Conservation (phyloP, 2,797 vertebrate species). For the Pantherophis vulpinus region DNA sequence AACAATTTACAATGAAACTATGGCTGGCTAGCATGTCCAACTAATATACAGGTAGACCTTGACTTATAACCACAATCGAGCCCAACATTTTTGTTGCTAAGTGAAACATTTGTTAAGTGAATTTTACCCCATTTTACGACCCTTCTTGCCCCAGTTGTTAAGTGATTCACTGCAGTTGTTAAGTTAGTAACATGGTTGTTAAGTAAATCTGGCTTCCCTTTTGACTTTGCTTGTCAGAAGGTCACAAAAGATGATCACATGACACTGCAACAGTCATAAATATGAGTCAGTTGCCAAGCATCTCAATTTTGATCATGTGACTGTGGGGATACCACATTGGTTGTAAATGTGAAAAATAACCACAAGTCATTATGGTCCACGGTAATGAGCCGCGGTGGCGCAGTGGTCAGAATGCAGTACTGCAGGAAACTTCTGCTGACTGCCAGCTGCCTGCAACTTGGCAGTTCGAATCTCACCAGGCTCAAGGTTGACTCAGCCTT, state of each 20-base stretch:
- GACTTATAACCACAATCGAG: background rate
- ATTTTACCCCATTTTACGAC: background rate
- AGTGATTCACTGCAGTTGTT: background rate
- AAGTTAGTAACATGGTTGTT: background rate
- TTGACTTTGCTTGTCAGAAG: background rate
- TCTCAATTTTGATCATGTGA: too few species aligned
- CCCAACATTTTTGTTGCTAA: background rate
- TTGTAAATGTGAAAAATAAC: too few species aligned
- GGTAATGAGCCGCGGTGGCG: too few species aligned
- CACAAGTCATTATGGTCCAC: too few species aligned
- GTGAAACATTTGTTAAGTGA: background rate
- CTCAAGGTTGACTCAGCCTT: too few species aligned
- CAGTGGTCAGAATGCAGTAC: too few species aligned
- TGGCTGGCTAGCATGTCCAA: background rate
- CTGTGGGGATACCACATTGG: too few species aligned
- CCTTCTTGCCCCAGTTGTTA: background rate
- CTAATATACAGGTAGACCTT: background rate
- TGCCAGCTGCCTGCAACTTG: too few species aligned
- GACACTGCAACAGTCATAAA: too few species aligned
- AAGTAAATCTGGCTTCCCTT: background rate
- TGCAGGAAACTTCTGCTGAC: too few species aligned
- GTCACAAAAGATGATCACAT: background rate
- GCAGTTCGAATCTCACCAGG: too few species aligned
- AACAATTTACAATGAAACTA: background rate
- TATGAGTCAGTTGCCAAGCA: too few species aligned